Evolutionary conservation across 37 sponge, comb jelly and placozoan species (phyloP), one percentile per base, ranked within the genome.

Genomic region (Crambe crambe): DNA sequence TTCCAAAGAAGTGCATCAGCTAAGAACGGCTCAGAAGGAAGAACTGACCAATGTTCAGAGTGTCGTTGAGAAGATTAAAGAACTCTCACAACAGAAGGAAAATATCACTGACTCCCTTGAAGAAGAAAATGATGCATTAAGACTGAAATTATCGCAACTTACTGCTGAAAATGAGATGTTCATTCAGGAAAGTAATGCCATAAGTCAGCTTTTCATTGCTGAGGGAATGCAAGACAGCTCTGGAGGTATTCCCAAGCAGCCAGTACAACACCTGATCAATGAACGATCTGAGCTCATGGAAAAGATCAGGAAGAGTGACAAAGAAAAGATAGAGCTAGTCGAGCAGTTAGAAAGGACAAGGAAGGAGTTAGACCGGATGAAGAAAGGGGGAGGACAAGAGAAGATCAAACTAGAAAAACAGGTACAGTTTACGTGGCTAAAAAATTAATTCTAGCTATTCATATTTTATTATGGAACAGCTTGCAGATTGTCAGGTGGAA

Each of bases 11-110:
- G 67, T 74, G 17, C 34, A 82, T 26, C 18, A 31, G 23, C 44
- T 89, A 29, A 74, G 81, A 40, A 68, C 56, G 51, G 69, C 85
- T 60, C 63, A 71, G 37, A 81, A 75, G 72, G 78, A 86, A 44
- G 86, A 90, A 51, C 70, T 77, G 69, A 79, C 76, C 20, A 75
- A 39, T 10, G 38, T 79, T 18, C 36, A 89, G 37, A 31, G 71
- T 1, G 72, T 64, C 20, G 1, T 89, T 0, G 15, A 41, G 15
- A 83, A 77, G 40, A 89, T 89, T 31, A 37, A 67, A 27, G 41
- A 54, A 26, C 77, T 87, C 0, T 70, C 70, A 42, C 25, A 76
- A 12, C 38, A 81, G 22, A 87, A 87, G 62, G 76, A 75, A 25
- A 6, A 44, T 35, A 44, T 74, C 42, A 68, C 57, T 20, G 34